Conservation (phyloP, 2,797 vertebrate genomes). For the Poeciliopsis infans region DNA sequence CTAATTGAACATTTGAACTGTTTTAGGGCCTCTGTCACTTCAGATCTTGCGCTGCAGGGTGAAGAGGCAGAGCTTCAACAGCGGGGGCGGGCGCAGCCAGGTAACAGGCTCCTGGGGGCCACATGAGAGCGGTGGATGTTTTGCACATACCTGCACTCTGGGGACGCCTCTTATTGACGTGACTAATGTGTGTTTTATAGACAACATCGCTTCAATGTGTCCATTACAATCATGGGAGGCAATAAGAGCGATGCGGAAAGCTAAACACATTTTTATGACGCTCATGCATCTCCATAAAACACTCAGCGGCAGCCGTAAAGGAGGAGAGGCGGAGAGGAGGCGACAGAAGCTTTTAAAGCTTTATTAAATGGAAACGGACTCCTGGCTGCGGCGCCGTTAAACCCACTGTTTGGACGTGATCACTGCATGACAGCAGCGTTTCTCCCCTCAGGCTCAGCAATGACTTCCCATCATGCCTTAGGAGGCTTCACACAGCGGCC, state of each 20-base stretch:
- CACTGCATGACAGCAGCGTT: constrained; percentile 15
- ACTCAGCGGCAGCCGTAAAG: constrained; percentile 42
- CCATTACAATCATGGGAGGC: constrained; percentile 40
- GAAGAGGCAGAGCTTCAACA: background rate
- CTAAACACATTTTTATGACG: constrained; percentile 61
- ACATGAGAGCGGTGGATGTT: background rate
- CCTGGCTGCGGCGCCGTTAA: constrained; percentile 31
- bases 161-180: constrained; percentile 23
- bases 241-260: constrained; percentile 44
- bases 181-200: constrained; percentile 69
- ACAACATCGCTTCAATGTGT: constrained; percentile 45
- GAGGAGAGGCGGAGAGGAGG: constrained; percentile 39
- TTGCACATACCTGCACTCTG: constrained; percentile 12
- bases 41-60: background rate
- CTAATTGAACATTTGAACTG: too few relatives aligned
- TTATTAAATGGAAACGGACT: constrained; percentile 60
- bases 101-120: background rate
- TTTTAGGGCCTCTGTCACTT: too few relatives aligned
- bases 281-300: constrained; percentile 66
- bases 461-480: constrained; percentile 21
- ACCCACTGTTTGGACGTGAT: constrained; percentile 16
- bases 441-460: constrained; percentile 28
- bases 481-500: background rate
- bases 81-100: background rate
- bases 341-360: constrained; percentile 58